Evolutionary conservation across 2,797 vertebrate species (phyloP).

Genomic region (Sylvia borin): DNA sequence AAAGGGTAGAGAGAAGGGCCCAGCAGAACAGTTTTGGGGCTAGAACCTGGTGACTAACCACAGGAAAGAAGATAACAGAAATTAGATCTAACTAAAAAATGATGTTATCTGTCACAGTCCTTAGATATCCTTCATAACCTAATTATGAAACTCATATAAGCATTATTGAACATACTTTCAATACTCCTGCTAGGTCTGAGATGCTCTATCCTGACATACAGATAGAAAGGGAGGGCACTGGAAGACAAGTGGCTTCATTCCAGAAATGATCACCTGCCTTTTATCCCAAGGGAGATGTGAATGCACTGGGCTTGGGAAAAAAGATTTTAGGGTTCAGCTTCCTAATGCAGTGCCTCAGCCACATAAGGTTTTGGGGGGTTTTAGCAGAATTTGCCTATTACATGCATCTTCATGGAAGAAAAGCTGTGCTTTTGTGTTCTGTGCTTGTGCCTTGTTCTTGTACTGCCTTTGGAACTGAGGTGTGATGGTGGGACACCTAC

Average conservation of each 20-base stretch:
- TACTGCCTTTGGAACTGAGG: not conserved
- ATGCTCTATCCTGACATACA: not conserved
- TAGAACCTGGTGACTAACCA: not conserved
- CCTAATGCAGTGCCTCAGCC: not conserved
- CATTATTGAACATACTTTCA: not conserved
- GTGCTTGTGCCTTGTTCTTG: not conserved
- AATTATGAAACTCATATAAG: not conserved
- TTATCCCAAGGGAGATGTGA: not conserved
- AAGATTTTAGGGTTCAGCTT: not conserved
- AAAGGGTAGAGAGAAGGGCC: not conserved
- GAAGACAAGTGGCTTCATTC: not conserved
- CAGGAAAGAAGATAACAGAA: not conserved
- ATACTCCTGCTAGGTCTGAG: not conserved
- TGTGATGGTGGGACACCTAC: not conserved
- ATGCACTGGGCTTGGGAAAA: fast-evolving
- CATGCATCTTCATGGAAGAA: not conserved
- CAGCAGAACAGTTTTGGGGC: not conserved
- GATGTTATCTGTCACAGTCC: not conserved
- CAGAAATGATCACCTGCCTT: not conserved
- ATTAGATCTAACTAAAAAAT: not conserved
- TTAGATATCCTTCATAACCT: not conserved
- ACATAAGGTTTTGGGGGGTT: fast-evolving
- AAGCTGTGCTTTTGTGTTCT: not conserved
- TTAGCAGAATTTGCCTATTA: not conserved
- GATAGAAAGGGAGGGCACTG: not conserved